phyloP scores from a whole-genome alignment of 2,888 invertebrate genomes.

The Parnassius smintheus region DNA sequence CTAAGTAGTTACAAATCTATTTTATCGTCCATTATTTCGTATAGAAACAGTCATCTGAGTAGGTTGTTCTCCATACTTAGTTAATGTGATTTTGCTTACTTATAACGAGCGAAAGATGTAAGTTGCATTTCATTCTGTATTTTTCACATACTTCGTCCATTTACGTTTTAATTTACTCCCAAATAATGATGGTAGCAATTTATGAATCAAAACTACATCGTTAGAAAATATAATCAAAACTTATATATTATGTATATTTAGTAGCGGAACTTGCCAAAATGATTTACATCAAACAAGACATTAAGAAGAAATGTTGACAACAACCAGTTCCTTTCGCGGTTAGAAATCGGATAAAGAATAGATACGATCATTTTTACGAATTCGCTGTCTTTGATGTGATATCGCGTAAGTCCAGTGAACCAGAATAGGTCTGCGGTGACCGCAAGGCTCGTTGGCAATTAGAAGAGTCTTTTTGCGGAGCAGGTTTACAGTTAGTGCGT shows the following conservation, averaged over 20 bases:
- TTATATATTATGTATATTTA: conserved; percentile 2
- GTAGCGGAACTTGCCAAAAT: background rate
- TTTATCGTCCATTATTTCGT: conserved; percentile 11
- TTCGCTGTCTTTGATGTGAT: conserved; percentile 21
- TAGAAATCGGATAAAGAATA: conserved; percentile 20
- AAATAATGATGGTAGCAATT: background rate
- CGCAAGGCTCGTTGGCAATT: conserved; percentile 56
- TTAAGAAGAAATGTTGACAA: conserved; percentile 8
- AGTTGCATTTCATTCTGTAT: conserved; percentile 7
- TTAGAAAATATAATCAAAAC: background rate
- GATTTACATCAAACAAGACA: conserved; percentile 10
- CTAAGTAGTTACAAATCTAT: background rate
- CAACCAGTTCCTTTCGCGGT: conserved; percentile 11
- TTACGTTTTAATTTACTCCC: conserved; percentile 2
- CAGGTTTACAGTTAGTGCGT: conserved; percentile 62
- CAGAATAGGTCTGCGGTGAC: conserved; percentile 37
- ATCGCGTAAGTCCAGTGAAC: conserved; percentile 20
- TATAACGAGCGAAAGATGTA: conserved; percentile 5
- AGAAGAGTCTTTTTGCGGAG: conserved; percentile 56
- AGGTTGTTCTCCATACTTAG: conserved; percentile 10
- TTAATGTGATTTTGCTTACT: conserved; percentile 6
- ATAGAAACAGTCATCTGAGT: background rate
- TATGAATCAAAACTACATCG: background rate
- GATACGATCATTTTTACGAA: conserved; percentile 16
- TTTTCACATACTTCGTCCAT: background rate